A percentile compares a stretch with the other conserved stretches of the same genome.
Conservation (phyloP, 2,113 vertebrate genomes). For the Canis aureus region DNA sequence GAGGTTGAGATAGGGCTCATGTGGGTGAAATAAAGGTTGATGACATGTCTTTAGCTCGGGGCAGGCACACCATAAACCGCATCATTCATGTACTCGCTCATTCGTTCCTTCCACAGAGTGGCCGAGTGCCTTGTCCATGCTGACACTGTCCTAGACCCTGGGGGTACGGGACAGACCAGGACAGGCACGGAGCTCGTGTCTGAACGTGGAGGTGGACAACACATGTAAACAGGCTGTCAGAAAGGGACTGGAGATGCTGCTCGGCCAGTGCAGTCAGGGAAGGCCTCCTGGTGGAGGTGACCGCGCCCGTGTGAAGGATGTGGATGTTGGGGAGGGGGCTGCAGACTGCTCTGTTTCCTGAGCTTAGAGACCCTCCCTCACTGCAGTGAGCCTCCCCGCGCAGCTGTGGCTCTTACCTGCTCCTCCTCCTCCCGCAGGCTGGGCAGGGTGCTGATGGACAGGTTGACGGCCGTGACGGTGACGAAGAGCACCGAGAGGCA, state of each 20-base stretch:
- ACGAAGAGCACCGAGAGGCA: conserved; percentile 98
- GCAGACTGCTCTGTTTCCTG: too few species aligned
- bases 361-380: background rate
- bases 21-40: background rate
- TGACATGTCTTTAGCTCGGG: background rate
- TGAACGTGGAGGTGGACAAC: background rate
- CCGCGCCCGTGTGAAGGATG: rapidly evolving
- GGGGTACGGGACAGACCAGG: background rate
- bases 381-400: rapidly evolving
- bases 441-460: conserved; percentile 99
- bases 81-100: rapidly evolving
- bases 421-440: conserved; percentile 97
- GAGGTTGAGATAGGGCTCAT: background rate
- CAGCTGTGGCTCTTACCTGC: conserved; percentile 88
- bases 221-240: too few species aligned
- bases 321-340: background rate
- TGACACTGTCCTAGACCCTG: background rate
- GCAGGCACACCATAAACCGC: background rate
- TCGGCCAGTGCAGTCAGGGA: background rate
- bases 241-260: background rate
- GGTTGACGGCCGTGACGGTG: conserved; percentile 97
- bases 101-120: background rate
- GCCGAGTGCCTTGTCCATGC: rapidly evolving
- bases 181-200: background rate
- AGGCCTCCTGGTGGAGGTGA: background rate